Evolutionary conservation across 2,797 vertebrate genomes (phyloP).

Genomic region (Fundulus diaphanus): DNA sequence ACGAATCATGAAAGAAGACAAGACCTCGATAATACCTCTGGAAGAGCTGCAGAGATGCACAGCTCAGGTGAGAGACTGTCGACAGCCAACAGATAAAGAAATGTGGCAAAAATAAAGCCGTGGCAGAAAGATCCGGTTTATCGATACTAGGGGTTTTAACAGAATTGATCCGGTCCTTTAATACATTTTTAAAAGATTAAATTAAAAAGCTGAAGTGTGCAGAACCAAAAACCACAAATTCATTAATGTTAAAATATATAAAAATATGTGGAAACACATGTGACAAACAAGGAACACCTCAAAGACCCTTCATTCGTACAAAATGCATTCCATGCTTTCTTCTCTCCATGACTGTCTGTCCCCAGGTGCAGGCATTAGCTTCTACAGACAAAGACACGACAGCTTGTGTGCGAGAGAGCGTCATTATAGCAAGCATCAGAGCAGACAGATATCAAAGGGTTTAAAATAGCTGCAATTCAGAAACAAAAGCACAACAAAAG

Average conservation of each 20-base stretch:
- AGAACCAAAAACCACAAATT: background rate
- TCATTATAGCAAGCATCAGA: conserved; percentile 20
- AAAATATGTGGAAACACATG: background rate
- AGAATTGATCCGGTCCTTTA: background rate
- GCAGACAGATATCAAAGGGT: conserved; percentile 15
- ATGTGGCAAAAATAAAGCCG: background rate
- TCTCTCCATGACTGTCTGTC: background rate
- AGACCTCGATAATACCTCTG: too few relatives aligned
- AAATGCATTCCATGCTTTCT: background rate
- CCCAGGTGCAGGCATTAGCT: conserved; percentile 7
- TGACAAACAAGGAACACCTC: background rate
- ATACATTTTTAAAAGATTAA: background rate
- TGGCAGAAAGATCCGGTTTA: too few relatives aligned
- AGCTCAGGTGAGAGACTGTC: too few relatives aligned
- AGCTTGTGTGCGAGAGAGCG: conserved; percentile 18
- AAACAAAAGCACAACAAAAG: conserved; percentile 27
- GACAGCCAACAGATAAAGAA: background rate
- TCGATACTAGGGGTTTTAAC: background rate
- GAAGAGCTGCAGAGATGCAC: too few relatives aligned
- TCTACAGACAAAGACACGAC: conserved; percentile 20
- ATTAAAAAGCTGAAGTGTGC: background rate
- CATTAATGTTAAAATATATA: background rate
- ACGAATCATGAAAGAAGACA: background rate
- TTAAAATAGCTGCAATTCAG: conserved; percentile 34
- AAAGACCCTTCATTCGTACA: too few relatives aligned